Evolutionary conservation across 64 coral and sea anemone species (phyloP).

Genomic region (Catalaphyllia jardinei): DNA sequence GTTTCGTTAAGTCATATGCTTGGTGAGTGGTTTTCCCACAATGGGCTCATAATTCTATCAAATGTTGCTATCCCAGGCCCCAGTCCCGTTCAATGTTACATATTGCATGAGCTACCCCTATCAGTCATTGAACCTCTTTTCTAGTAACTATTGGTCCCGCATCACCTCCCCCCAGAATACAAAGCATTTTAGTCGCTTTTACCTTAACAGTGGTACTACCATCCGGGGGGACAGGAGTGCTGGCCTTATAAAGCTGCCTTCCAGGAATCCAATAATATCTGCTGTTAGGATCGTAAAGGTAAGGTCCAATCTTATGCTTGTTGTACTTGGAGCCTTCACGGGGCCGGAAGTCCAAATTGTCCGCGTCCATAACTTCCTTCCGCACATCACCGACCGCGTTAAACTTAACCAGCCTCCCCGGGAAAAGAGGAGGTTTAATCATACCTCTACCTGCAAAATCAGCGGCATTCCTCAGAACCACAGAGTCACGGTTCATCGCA

Average conservation of each 20-base stretch:
- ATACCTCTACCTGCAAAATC: conserved; percentile 36
- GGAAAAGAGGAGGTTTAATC: not conserved
- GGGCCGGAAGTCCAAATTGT: conserved; percentile 61
- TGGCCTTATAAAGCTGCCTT: conserved; percentile 48
- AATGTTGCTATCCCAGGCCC: no score
- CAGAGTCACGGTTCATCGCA: conserved; percentile 5
- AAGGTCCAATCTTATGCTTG: conserved; percentile 18
- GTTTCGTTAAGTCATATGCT: no score
- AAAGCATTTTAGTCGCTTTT: not conserved
- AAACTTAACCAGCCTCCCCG: not conserved
- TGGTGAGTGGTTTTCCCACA: no score
- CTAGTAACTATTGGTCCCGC: no score
- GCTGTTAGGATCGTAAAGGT: not conserved
- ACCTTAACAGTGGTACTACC: conserved; percentile 42
- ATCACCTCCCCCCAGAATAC: no score
- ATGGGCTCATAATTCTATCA: no score
- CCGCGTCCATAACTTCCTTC: conserved; percentile 45
- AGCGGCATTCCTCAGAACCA: conserved; percentile 37
- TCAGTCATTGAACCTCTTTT: no score
- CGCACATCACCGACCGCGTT: conserved; percentile 14
- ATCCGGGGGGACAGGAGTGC: conserved; percentile 52
- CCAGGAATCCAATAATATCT: conserved; percentile 58
- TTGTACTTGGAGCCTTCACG: conserved; percentile 5
- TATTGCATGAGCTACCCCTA: no score
- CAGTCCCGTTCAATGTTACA: no score